Percentiles rank a stretch among this genome's conserved stretches.
These are phyloP conservation scores for Capreolus pygargus DNA, from an alignment of 2,113 vertebrate species.

Conservation along the genomic window DNA sequence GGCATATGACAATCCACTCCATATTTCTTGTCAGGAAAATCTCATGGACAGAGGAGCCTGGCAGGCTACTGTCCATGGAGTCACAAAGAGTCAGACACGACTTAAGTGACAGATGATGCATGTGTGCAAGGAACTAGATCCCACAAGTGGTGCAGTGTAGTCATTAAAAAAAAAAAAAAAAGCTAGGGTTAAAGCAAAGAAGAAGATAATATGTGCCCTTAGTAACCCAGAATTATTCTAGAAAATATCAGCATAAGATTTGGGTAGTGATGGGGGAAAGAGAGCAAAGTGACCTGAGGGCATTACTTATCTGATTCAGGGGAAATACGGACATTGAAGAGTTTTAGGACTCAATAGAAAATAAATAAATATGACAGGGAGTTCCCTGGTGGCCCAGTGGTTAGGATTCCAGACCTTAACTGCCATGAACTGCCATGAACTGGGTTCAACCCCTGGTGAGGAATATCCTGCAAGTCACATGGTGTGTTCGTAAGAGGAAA, in stretches of 20 bases:
- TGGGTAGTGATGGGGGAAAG: background rate
- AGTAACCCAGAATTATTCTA: background rate
- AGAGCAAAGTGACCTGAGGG: background rate
- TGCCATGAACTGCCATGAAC: too few species aligned
- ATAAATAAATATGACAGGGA: background rate
- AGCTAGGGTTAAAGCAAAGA: background rate
- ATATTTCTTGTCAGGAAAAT: background rate
- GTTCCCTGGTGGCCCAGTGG: background rate
- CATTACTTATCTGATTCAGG: background rate
- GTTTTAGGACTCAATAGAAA: background rate
- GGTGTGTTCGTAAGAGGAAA: background rate
- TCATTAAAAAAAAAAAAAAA: background rate
- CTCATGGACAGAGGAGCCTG: background rate
- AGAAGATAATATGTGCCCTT: background rate
- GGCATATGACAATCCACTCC: background rate
- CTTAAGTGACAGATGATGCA: background rate
- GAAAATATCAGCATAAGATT: background rate
- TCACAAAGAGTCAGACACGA: background rate
- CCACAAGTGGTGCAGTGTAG: rapidly evolving
- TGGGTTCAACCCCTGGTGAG: background rate
- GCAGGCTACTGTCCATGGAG: background rate
- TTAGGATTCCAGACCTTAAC: background rate
- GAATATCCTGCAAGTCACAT: background rate
- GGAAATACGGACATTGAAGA: background rate
- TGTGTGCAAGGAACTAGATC: background rate